Percentiles rank a stretch among this genome's conserved stretches.
phyloP scores from a whole-genome alignment of 2,113 vertebrate species.

The Cryptomyrus ogoouensis region DNA sequence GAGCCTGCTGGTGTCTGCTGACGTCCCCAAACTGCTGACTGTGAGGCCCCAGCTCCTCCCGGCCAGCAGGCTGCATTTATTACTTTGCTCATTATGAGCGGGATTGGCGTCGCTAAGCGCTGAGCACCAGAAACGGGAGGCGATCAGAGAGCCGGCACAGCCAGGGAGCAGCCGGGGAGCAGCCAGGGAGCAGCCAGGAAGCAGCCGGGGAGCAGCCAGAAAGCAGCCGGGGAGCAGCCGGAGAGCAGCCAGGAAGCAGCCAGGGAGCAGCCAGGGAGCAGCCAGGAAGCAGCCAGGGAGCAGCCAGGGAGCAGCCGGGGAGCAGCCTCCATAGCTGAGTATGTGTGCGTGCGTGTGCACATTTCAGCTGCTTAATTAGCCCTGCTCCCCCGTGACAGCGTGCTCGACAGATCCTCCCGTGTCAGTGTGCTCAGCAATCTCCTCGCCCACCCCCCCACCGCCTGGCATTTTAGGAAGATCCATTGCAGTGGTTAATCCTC shows the following conservation, averaged over 20 bases:
- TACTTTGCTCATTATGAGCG: slow-evolving; percentile 46
- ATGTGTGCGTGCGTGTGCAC: not conserved
- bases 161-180: not conserved
- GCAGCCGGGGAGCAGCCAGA: slow-evolving; percentile 14
- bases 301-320: slow-evolving; percentile 10
- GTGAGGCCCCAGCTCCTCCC: slow-evolving; percentile 25
- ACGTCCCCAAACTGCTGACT: slow-evolving; percentile 40
- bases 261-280: slow-evolving; percentile 23
- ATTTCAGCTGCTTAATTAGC: slow-evolving; percentile 9
- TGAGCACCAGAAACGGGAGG: slow-evolving; percentile 57
- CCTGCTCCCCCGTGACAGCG: not conserved
- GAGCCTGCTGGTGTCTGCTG: not conserved
- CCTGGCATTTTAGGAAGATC: slow-evolving; percentile 2
- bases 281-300: not conserved
- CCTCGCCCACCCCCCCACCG: not conserved
- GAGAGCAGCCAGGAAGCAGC: too few species aligned
- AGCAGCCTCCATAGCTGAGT: not conserved
- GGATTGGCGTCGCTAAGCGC: slow-evolving; percentile 51
- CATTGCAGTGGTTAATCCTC: not conserved
- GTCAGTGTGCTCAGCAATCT: not conserved
- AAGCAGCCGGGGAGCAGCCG: too few species aligned
- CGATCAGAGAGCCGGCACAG: slow-evolving; percentile 51
- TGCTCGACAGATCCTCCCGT: not conserved
- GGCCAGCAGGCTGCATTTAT: slow-evolving; percentile 51
- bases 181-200: slow-evolving; percentile 7